Conservation (phyloP, 2,113 vertebrate genomes). For the Lichenostomus cassidix region DNA sequence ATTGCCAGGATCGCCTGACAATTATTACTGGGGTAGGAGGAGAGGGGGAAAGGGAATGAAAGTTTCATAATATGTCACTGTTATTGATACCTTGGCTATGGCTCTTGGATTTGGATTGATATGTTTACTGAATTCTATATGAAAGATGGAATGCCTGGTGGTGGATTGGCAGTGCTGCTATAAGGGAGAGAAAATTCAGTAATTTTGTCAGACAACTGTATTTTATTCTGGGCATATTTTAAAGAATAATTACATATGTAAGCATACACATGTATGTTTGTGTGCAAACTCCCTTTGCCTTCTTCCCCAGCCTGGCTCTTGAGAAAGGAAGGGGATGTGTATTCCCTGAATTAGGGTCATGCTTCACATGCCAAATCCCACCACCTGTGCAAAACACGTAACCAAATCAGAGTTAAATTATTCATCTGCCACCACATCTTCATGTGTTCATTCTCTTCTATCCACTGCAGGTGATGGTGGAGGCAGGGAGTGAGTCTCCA, state of each 20-base stretch:
- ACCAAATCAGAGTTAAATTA: neutral
- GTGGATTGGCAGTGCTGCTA: neutral
- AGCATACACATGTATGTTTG: no score
- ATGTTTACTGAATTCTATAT: conserved; percentile 6
- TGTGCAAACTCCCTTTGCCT: neutral
- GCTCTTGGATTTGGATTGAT: conserved; percentile 34
- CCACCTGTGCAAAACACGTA: neutral
- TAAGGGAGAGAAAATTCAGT: neutral
- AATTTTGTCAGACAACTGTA: neutral
- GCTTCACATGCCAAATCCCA: neutral
- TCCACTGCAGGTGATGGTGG: neutral
- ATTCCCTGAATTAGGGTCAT: neutral
- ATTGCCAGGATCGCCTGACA: conserved; percentile 67
- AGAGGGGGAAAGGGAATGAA: conserved; percentile 51
- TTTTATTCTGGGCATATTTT: neutral
- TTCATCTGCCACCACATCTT: neutral
- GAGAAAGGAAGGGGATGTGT: neutral
- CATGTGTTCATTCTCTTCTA: neutral
- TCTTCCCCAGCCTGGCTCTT: neutral
- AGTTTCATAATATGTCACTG: conserved; percentile 68
- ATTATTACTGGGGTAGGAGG: conserved; percentile 49
- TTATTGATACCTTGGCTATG: conserved; percentile 58
- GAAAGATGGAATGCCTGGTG: neutral
- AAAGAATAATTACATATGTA: neutral
- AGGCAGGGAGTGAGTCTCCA: neutral